Base-by-base conservation (phyloP, 1,140 invertebrate genomes). In the Paracyclopina nana region DNA sequence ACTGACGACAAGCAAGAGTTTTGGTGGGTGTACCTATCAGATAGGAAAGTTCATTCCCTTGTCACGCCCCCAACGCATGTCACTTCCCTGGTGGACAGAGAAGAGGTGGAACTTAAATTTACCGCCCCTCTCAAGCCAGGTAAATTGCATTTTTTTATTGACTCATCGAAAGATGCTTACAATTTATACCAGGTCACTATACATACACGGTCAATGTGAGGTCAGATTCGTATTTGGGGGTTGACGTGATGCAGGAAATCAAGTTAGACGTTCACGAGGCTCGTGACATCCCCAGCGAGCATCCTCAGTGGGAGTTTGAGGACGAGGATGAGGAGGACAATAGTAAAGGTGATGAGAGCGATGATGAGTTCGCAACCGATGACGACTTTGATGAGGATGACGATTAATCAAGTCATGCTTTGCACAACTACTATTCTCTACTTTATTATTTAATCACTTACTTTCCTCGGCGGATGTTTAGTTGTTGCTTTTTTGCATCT, bases 21-120 rank as follows among this genome's bases (percentile, higher is more conserved):
- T 63, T 99, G 94, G 94, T 98, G 91, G 90, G 79, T 92, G 20
- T 98, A 97, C 65, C 78, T 98, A 52, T 82, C 82, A 64, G 92
- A 98, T 68, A 75, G 82, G 52, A 96, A 96, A 65, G 82, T 79
- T 53, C 76, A 79, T 55, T 79, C 80, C 42, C 66, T 98, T 42
- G 72, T 95, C 18, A 91, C 91, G 30, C 77, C 82, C 44, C 88
- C 92, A 31, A 80, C 83, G 61, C 79, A 92, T 57, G 76, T 96
- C n/a, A 70, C 68, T 22, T 70, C 66, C 53, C 58, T 76, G 11
- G 67, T 70, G 27, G 58, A 64, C 34, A 60, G 63, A 45, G 70
- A 74, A 55, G 61, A 94, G 72, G 73, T 95, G 54, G 84, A 94
- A 63, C 69, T 98, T 52, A 82, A 87, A 60, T 97, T 99, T 62